Base-by-base conservation (phyloP, 2,113 vertebrate species). In the Hippocampus mohnikei region DNA sequence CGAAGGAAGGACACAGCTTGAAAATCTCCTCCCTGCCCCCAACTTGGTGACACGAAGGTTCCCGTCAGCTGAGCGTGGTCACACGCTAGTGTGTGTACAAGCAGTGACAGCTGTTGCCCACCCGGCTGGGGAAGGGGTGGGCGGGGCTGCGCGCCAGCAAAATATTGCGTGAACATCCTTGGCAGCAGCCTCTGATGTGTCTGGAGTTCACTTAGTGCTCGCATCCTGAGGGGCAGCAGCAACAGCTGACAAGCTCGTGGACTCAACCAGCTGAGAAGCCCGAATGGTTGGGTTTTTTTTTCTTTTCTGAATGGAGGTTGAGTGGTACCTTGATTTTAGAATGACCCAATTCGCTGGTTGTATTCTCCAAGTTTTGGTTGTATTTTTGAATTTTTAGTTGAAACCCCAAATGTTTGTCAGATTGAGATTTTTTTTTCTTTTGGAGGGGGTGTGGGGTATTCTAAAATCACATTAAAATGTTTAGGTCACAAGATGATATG, bases 161-260 rank as follows among this genome's bases (percentile, higher is more conserved):
- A 56, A 71, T 84, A 87, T 86, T 85, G 82, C 80, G 76, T 64
- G 70, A 73, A 81, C 77, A 67, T 81, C 80, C 53, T 72, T 48
- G 66, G 79, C 52, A 80, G 58, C 56, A 68, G 69, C 60, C 37
- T 21, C 62, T 70, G 6, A 48, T 58, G 52, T 67, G 72, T 75
- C 80, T 74, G 71, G 69, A 66, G 73, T 73, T 81, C 70, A 74
- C 80, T 83, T 71, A 68, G 74, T 61, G 46, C 73, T 25, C 23
- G 41, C 74, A 74, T 82, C 85, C 81, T 76, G 46, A 65, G 81
- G 75, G 73, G 44, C 53, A 61, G 69, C 77, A 68, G 58, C 73
- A 77, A 42, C 70, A 63, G 72, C 63, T 71, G 77, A 80, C 68
- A 71, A 80, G 44, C 69, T 70, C 59, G 71, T 70, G 74, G 75